These are phyloP conservation scores for Lymantria monacha DNA, from an alignment of 2,888 invertebrate genomes.

Conservation along the genomic window DNA sequence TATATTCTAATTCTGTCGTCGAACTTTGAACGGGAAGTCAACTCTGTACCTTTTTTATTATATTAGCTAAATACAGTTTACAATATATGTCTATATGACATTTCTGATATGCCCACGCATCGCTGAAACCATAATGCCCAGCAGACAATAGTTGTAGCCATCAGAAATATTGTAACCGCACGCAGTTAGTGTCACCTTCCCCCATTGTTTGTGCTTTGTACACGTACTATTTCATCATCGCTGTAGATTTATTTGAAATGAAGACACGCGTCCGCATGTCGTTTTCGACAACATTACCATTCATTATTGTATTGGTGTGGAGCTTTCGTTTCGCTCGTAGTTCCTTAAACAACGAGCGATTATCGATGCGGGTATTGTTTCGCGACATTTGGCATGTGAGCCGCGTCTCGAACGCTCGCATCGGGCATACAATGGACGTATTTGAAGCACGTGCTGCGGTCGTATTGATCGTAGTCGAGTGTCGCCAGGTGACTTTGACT, in stretches of 20 bases:
- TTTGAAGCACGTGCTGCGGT: conserved; percentile 74
- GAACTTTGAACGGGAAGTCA: no score
- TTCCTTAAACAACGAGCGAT: conserved; percentile 63
- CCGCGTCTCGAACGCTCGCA: conserved; percentile 62
- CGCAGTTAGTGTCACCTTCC: conserved; percentile 52
- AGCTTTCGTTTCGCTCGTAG: conserved; percentile 61
- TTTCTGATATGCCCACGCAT: conserved; percentile 41
- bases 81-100: conserved; percentile 5
- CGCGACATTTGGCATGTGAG: conserved; percentile 71
- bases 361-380: conserved; percentile 74
- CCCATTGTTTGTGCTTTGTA: conserved; percentile 55
- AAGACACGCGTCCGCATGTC: conserved; percentile 52
- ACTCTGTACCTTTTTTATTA: no score
- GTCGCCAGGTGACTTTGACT: conserved; percentile 65
- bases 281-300: conserved; percentile 60
- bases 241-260: conserved; percentile 57
- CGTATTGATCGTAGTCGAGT: conserved; percentile 60
- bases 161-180: conserved; percentile 43
- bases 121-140: conserved; percentile 41
- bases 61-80: conserved; percentile 19
- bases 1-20: no score
- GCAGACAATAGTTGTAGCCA: conserved; percentile 40
- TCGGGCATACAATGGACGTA: conserved; percentile 73
- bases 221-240: conserved; percentile 67
- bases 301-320: conserved; percentile 56